Conservation (phyloP, 2,113 vertebrate species). For the Ammodytes dubius region DNA sequence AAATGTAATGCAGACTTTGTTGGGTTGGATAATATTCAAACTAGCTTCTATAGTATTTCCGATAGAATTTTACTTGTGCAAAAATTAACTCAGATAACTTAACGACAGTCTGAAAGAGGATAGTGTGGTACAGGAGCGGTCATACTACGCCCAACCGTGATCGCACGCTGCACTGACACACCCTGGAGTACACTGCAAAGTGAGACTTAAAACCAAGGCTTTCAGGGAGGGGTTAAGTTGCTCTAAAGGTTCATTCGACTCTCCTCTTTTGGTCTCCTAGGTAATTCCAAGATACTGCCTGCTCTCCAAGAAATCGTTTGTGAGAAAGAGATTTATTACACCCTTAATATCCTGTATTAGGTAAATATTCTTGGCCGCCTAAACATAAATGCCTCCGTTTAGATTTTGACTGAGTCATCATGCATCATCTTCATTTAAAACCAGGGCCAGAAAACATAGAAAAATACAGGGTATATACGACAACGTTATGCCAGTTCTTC, state of each 20-base stretch:
- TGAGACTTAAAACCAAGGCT: neutral
- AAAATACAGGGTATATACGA: conserved; percentile 25
- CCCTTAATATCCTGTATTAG: neutral
- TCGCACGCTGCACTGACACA: neutral
- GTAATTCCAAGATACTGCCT: neutral
- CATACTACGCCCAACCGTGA: neutral
- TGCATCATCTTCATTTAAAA: neutral
- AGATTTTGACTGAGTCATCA: neutral
- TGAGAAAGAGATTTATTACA: neutral
- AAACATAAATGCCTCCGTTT: neutral
- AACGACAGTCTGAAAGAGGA: neutral
- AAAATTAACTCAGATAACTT: neutral
- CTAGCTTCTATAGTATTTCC: neutral
- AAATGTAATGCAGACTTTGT: neutral
- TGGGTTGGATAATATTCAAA: neutral
- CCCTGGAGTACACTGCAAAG: neutral
- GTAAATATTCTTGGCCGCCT: neutral
- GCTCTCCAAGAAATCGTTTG: neutral
- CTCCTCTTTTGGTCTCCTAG: neutral
- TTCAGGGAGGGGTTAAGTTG: neutral
- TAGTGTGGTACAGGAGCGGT: neutral
- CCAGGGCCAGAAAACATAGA: conserved; percentile 3
- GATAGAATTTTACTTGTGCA: neutral
- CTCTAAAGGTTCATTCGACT: neutral
- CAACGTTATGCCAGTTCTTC: conserved; percentile 1